These are phyloP conservation scores for Anastatus disparis DNA, from an alignment of 1,140 invertebrate genomes.

Conservation along the genomic window DNA sequence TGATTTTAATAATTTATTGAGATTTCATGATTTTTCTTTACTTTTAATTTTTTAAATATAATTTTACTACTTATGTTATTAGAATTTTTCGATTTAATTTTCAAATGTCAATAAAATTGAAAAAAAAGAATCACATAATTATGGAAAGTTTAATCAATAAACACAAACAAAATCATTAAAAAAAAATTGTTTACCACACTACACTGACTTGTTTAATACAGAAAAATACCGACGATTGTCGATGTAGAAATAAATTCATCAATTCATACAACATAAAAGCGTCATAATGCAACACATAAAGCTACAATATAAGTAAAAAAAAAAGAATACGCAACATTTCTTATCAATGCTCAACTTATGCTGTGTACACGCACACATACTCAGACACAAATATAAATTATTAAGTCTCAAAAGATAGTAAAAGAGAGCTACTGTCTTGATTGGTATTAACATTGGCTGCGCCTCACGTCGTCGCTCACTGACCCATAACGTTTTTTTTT, in stretches of 20 bases:
- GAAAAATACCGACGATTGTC: not conserved
- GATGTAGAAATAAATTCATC: constrained; percentile 9
- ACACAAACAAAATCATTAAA: too few species aligned
- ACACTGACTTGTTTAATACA: too few species aligned
- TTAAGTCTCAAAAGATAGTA: constrained; percentile 24
- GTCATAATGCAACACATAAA: constrained; percentile 25
- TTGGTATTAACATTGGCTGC: not conserved
- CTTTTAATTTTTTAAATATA: too few species aligned
- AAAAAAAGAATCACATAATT: too few species aligned
- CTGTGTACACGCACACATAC: not conserved
- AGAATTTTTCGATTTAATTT: not conserved
- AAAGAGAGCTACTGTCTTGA: not conserved
- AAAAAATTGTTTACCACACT: too few species aligned
- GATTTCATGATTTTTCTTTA: too few species aligned
- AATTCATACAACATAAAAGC: not conserved
- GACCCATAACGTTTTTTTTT: constrained; percentile 28
- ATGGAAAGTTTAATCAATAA: too few species aligned
- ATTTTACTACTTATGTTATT: too few species aligned
- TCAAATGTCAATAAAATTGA: not conserved
- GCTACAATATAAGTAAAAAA: too few species aligned
- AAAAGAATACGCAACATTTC: too few species aligned
- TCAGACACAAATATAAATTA: constrained; percentile 2
- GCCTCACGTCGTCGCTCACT: constrained; percentile 9
- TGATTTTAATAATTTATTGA: too few species aligned
- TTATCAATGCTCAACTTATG: too few species aligned